Evolutionary conservation across 2,797 vertebrate species (phyloP).

Genomic region (Scomberomorus guttatus): DNA sequence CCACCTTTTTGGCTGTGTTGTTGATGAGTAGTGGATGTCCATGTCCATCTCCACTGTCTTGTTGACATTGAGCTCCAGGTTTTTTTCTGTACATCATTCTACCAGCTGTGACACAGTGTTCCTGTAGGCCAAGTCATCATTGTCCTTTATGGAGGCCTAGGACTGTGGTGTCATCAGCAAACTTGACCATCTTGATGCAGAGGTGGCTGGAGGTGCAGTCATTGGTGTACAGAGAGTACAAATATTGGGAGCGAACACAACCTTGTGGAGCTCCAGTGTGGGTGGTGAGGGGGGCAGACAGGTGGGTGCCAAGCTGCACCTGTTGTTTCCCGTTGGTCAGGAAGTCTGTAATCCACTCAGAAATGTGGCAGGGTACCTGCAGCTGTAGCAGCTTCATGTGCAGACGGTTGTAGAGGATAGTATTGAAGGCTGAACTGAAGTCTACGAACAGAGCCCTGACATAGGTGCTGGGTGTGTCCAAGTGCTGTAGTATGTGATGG

Average conservation of each 20-base stretch:
- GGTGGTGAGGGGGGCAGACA: not conserved
- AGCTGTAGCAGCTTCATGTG: not conserved
- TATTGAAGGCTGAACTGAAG: not conserved
- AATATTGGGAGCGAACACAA: not conserved
- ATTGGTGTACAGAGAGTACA: not conserved
- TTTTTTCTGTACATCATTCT: not conserved
- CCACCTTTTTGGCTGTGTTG: not conserved
- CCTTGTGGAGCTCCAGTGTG: not conserved
- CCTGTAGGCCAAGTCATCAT: not conserved
- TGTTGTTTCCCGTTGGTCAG: not conserved
- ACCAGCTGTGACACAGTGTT: not conserved
- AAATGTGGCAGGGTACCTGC: not conserved
- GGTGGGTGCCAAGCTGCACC: not conserved
- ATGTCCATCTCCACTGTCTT: not conserved
- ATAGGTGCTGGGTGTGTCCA: no score
- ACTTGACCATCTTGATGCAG: conserved; percentile 9
- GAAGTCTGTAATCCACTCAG: not conserved
- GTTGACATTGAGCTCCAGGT: not conserved
- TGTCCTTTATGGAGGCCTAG: conserved; percentile 8
- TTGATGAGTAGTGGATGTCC: not conserved
- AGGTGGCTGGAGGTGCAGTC: not conserved
- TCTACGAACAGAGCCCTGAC: no score
- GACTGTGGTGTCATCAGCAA: not conserved
- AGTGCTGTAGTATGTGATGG: no score
- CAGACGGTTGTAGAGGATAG: not conserved